Percentiles rank a stretch among this genome's conserved stretches.
phyloP scores from a whole-genome alignment of 1,140 invertebrate species.

The Zaprionus gabonicus region DNA sequence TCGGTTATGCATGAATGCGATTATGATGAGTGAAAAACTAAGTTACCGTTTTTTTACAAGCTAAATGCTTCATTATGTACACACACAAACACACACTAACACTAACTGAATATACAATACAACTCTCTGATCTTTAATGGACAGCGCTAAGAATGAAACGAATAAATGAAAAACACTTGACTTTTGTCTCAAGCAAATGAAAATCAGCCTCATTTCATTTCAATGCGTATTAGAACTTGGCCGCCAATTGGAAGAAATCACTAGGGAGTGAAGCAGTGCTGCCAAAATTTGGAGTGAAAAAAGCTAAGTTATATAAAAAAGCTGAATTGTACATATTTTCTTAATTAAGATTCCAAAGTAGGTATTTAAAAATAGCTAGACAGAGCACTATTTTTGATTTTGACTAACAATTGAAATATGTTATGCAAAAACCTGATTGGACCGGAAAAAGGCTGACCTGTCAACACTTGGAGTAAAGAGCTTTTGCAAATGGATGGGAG shows the following conservation, averaged over 20 bases:
- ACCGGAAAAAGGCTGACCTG: no score
- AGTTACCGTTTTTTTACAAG: slow-evolving; percentile 64
- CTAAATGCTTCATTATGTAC: slow-evolving; percentile 53
- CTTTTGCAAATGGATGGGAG: slow-evolving; percentile 37
- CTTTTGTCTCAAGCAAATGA: slow-evolving; percentile 58
- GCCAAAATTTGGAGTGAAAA: no score
- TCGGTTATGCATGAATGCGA: slow-evolving; percentile 49
- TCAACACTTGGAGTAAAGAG: slow-evolving; percentile 19
- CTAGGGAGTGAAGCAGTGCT: no score
- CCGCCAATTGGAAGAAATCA: slow-evolving; percentile 16
- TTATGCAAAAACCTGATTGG: no score
- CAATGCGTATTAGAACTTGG: slow-evolving; percentile 10
- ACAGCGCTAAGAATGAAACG: slow-evolving; percentile 57
- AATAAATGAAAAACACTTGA: slow-evolving; percentile 75
- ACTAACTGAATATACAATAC: slow-evolving; percentile 22
- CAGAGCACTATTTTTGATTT: no score
- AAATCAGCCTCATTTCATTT: slow-evolving; percentile 28
- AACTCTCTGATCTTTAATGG: slow-evolving; percentile 54
- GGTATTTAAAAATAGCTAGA: no score
- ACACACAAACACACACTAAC: slow-evolving; percentile 1
- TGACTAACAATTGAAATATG: no score
- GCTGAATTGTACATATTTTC: no score
- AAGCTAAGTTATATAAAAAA: no score
- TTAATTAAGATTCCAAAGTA: no score
- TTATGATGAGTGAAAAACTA: slow-evolving; percentile 49